These are phyloP conservation scores for Clusia tigrina DNA, from an alignment of 2,888 invertebrate species.

Conservation along the genomic window DNA sequence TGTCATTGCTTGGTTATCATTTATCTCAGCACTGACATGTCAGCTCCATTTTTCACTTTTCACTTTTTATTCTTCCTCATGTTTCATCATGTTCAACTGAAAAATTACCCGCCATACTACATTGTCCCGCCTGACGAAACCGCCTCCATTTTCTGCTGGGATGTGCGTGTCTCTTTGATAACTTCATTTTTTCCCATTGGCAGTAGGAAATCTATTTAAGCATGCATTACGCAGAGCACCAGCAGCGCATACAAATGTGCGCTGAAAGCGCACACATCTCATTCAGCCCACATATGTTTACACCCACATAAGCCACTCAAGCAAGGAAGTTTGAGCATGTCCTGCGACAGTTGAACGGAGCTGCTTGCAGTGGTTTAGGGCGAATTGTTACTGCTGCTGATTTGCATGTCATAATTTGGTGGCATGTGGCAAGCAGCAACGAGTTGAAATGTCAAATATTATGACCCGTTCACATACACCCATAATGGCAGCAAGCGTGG, in stretches of 20 bases:
- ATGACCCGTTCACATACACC: neutral
- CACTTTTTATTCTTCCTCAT: no score
- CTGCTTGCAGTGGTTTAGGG: neutral
- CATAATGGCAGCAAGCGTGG: no score
- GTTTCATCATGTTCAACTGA: no score
- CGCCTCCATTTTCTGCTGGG: neutral
- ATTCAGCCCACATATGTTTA: neutral
- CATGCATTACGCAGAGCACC: constrained; percentile 35
- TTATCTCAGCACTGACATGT: no score
- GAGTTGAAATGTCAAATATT: neutral
- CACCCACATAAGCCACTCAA: neutral
- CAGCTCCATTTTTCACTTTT: no score
- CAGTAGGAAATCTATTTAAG: constrained; percentile 27
- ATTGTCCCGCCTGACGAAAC: no score
- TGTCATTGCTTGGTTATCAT: no score
- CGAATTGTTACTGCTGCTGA: neutral
- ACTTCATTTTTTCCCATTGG: no score
- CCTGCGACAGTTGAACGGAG: no score
- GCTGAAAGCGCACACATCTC: neutral
- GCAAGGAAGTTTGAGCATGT: neutral
- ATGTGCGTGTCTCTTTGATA: neutral
- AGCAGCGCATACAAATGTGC: neutral
- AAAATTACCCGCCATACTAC: no score
- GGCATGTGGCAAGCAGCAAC: neutral
- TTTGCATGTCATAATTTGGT: neutral